These are phyloP conservation scores for Stigmatopora argus DNA, from an alignment of 2,113 vertebrate genomes.

Conservation along the genomic window DNA sequence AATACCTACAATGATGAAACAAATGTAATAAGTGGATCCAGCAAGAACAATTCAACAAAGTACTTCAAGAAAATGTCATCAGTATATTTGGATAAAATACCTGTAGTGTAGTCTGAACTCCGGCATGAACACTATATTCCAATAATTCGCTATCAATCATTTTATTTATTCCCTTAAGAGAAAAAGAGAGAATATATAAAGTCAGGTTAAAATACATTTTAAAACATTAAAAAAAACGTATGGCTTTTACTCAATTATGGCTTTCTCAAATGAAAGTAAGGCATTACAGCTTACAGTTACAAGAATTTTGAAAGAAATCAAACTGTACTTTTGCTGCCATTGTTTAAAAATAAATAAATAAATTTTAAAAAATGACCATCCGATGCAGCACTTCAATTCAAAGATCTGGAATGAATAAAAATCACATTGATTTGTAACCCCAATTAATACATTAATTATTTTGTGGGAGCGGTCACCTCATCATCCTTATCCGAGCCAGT, in stretches of 20 bases:
- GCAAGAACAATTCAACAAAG: not conserved
- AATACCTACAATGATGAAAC: constrained; percentile 77
- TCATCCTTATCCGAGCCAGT: constrained; percentile 70
- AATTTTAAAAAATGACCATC: too few relatives aligned
- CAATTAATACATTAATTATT: not conserved
- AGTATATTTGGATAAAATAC: constrained; percentile 50
- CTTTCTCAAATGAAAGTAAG: too few relatives aligned
- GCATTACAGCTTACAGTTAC: too few relatives aligned
- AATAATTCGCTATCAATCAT: constrained; percentile 71
- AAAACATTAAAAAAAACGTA: too few relatives aligned
- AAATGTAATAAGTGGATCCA: not conserved
- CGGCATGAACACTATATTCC: constrained; percentile 85
- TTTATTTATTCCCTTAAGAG: constrained; percentile 72
- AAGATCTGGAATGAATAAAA: too few relatives aligned
- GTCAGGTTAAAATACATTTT: not conserved
- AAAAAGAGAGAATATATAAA: constrained; percentile 5
- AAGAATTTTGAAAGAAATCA: too few relatives aligned
- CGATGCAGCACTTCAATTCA: too few relatives aligned
- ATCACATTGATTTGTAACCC: not conserved
- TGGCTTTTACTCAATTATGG: too few relatives aligned
- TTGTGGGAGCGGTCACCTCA: constrained; percentile 46
- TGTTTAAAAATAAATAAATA: too few relatives aligned
- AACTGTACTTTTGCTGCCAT: too few relatives aligned
- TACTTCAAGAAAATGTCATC: not conserved
- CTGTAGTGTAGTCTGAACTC: constrained; percentile 89